A percentile compares a stretch with the other conserved stretches of the same genome.
phyloP scores from a whole-genome alignment of 2,888 invertebrate genomes.

The Pollenia labialis region DNA sequence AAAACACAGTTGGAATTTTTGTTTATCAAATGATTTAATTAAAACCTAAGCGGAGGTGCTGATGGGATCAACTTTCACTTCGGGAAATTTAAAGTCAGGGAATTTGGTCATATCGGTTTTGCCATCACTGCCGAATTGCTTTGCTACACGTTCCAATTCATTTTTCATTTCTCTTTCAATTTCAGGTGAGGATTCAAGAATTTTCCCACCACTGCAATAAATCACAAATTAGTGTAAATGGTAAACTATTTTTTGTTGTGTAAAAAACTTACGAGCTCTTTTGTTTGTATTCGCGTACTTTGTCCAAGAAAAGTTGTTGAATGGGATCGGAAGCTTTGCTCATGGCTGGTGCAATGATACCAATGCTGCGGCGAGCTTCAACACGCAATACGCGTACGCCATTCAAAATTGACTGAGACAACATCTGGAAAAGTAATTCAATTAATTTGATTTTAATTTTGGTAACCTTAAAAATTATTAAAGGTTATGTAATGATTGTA shows the following conservation, averaged over 20 bases:
- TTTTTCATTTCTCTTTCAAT: constrained; percentile 90
- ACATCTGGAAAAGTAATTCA: constrained; percentile 83
- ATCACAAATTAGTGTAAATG: background rate
- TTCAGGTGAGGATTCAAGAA: constrained; percentile 92
- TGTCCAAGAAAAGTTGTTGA: constrained; percentile 96
- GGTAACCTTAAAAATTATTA: constrained; percentile 67
- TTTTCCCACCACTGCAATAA: constrained; percentile 89
- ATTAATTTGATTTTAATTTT: background rate
- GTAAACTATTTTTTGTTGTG: background rate
- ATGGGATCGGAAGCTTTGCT: constrained; percentile 94
- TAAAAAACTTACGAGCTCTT: constrained; percentile 90
- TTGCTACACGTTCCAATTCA: constrained; percentile 92
- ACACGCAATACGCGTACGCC: constrained; percentile 85
- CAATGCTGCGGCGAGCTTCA: constrained; percentile 88
- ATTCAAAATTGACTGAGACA: constrained; percentile 85
- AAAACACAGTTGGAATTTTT: constrained; percentile 46
- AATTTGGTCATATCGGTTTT: constrained; percentile 95
- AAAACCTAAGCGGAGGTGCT: constrained; percentile 76
- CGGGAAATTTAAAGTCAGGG: constrained; percentile 92
- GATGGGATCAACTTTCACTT: constrained; percentile 89
- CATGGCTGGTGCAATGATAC: constrained; percentile 88
- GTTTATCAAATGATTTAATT: constrained; percentile 2
- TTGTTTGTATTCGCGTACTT: constrained; percentile 94
- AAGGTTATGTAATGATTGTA: constrained; percentile 70
- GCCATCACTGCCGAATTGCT: constrained; percentile 89